Conservation (phyloP, 2,113 vertebrate genomes). For the Saguinus midas region DNA sequence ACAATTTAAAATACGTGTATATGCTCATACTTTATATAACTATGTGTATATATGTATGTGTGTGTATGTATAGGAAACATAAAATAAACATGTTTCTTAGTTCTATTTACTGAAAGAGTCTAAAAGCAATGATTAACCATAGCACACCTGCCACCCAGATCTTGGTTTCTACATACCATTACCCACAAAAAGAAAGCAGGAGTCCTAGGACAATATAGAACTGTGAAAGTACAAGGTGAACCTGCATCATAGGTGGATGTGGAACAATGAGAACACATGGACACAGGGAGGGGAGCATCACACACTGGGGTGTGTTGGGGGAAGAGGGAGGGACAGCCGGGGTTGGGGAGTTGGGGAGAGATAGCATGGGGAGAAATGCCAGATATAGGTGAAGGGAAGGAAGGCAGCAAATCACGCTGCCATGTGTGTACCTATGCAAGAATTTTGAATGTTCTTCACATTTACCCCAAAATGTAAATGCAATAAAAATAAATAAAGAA, state of each 20-base stretch:
- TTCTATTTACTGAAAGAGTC: neutral
- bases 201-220: neutral
- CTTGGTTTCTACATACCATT: neutral
- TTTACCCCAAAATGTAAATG: too few relatives aligned
- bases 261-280: too few relatives aligned
- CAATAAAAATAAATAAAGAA: too few relatives aligned
- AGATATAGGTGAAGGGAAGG: too few relatives aligned
- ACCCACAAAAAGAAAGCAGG: neutral
- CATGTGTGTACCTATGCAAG: too few relatives aligned
- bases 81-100: neutral
- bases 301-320: too few relatives aligned
- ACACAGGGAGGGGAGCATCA: too few relatives aligned
- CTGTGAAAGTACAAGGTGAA: neutral
- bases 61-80: neutral
- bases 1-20: neutral
- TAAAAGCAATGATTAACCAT: neutral
- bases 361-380: too few relatives aligned
- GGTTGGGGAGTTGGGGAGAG: too few relatives aligned
- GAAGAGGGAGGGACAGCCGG: too few relatives aligned
- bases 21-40: neutral
- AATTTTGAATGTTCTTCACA: too few relatives aligned
- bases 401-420: too few relatives aligned
- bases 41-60: neutral
- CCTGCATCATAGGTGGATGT: neutral
- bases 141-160: neutral